phyloP scores from a whole-genome alignment of 2,888 invertebrate genomes.

The Rhingia rostrata region DNA sequence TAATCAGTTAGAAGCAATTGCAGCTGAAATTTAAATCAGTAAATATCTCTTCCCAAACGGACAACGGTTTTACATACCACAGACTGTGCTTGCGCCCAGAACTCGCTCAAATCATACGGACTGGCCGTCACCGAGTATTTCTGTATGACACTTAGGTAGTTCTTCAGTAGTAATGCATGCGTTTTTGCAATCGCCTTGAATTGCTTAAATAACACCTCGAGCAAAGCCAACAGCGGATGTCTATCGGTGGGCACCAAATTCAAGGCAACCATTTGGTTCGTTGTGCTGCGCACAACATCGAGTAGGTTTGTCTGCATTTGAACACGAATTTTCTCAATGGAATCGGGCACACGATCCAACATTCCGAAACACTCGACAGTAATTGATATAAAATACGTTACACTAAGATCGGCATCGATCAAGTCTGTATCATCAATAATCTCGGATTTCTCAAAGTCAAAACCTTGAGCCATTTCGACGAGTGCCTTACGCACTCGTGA shows the following conservation, averaged over 20 bases:
- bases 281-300: slow-evolving; percentile 90
- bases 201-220: slow-evolving; percentile 91
- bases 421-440: slow-evolving; percentile 85
- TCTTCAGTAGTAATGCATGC: slow-evolving; percentile 88
- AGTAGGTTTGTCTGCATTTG: slow-evolving; percentile 92
- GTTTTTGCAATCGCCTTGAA: slow-evolving; percentile 91
- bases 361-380: slow-evolving; percentile 93
- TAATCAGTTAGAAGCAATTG: slow-evolving; percentile 93
- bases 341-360: slow-evolving; percentile 92
- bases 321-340: slow-evolving; percentile 91
- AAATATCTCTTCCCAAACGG: background rate
- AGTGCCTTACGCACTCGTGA: slow-evolving; percentile 84
- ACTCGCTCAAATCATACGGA: slow-evolving; percentile 89
- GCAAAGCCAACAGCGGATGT: slow-evolving; percentile 85
- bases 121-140: slow-evolving; percentile 84
- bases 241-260: slow-evolving; percentile 81
- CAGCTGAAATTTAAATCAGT: slow-evolving; percentile 84
- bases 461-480: slow-evolving; percentile 84
- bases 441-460: slow-evolving; percentile 82
- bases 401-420: slow-evolving; percentile 86
- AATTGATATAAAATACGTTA: slow-evolving; percentile 89
- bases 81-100: slow-evolving; percentile 95
- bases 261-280: slow-evolving; percentile 88
- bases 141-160: slow-evolving; percentile 86
- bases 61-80: slow-evolving; percentile 86